Base-by-base conservation (phyloP, 2,113 vertebrate species). In the Grallaria varia region DNA sequence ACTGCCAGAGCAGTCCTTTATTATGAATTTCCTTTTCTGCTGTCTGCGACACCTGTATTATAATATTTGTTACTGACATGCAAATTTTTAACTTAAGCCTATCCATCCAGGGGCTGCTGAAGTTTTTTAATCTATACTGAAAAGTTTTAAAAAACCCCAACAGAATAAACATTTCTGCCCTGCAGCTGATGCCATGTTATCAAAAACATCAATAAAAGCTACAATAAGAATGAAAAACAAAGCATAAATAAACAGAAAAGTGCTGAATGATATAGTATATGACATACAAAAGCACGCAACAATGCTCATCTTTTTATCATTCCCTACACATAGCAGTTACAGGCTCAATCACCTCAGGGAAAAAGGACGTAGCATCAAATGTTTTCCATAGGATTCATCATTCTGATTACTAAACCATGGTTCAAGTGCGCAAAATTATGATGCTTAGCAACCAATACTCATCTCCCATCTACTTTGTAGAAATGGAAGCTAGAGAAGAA, bases 1-100 rank as follows among this genome's bases (percentile, higher is more conserved):
- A 91, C 66, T 91, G 74, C 68, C 82, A 94, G 78, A 89, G 42
- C 45, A 77, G 35, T 27, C 72, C 58, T 53, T 91, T 78, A 82
- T 85, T 78, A 94, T 73, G 90, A 93, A 96, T 94, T 72, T 94
- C 74, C 58, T 73, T 93, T 89, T 89, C 67, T 92, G 39, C 84
- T 73, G 44, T 89, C 85, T 86, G 78, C 74, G 49, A 93, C 50
- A 90, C 95, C 80, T 90, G 55, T 73, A 89, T 89, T 92, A 62
- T 52, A 87, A 56, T 87, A 93, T 85, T 91, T 95, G 50, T 87
- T 96, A 84, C 59, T 87, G 28, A 55, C 35, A 69, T 1, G 4
- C 62, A 88, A 71, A 90, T 90, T 92, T 92, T 63, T 60, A 92
- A n/a, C 45, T 83, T 62, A 85, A 94, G 50, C 44, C 64, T 62